Evolutionary conservation across 2,797 vertebrate genomes (phyloP).

Genomic region (Botia kubotai): DNA sequence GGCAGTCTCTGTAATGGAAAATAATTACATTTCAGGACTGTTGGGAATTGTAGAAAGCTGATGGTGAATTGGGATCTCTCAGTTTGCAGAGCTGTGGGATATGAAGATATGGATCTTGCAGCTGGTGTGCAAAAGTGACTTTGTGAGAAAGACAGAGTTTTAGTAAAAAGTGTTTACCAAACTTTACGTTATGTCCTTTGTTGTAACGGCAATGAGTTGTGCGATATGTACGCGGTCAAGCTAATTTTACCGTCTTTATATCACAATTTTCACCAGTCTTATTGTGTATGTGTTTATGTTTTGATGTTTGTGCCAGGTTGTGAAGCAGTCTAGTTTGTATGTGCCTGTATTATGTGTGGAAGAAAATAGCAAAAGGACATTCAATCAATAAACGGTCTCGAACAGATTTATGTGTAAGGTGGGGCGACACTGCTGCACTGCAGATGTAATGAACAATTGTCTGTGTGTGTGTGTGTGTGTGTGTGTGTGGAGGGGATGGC

Average conservation of each 20-base stretch:
- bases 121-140: slow-evolving; percentile 9
- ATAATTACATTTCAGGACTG: slow-evolving; percentile 72
- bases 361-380: slow-evolving; percentile 30
- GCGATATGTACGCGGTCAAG: neutral
- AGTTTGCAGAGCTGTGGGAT: slow-evolving; percentile 1
- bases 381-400: slow-evolving; percentile 38
- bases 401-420: slow-evolving; percentile 22
- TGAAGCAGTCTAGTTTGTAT: neutral
- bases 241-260: slow-evolving; percentile 6
- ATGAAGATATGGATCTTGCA: neutral
- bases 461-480: slow-evolving; percentile 4
- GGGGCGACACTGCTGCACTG: slow-evolving; percentile 38
- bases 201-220: slow-evolving; percentile 13
- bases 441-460: slow-evolving; percentile 51
- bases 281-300: neutral
- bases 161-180: slow-evolving; percentile 35
- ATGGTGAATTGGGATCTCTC: slow-evolving; percentile 30
- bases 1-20: slow-evolving; percentile 70
- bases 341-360: slow-evolving; percentile 9
- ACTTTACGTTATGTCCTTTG: slow-evolving; percentile 23
- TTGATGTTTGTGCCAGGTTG: neutral
- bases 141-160: slow-evolving; percentile 28
- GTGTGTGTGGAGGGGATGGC: slow-evolving; percentile 31
- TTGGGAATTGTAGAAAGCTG: slow-evolving; percentile 46
- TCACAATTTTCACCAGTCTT: neutral